phyloP scores from a whole-genome alignment of 2,113 vertebrate species.

The Dinomys branickii region DNA sequence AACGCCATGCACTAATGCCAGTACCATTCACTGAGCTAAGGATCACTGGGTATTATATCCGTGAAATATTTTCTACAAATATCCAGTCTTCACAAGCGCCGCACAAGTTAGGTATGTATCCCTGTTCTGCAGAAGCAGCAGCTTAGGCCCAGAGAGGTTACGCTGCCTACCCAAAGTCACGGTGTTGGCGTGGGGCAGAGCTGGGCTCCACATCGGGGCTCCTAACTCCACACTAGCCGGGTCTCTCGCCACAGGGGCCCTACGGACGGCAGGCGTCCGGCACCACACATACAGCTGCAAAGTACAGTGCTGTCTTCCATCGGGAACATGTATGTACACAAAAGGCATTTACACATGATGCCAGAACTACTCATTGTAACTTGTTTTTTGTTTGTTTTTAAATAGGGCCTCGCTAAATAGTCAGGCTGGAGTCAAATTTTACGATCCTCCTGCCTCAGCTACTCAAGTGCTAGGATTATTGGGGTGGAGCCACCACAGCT shows the following conservation, averaged over 20 bases:
- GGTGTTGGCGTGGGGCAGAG: not conserved
- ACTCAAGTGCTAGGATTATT: not conserved
- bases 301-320: rapidly evolving
- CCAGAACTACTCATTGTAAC: not conserved
- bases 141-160: not conserved
- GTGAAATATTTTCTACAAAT: not conserved
- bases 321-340: not conserved
- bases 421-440: not conserved
- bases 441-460: not conserved
- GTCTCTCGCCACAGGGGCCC: not conserved
- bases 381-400: not conserved
- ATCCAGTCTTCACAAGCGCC: not conserved
- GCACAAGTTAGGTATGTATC: not conserved
- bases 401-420: not conserved
- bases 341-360: not conserved
- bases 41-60: not conserved
- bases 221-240: not conserved
- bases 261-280: not conserved
- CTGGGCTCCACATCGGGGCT: not conserved
- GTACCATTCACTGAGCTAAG: not conserved
- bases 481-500: not conserved
- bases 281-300: rapidly evolving
- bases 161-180: not conserved
- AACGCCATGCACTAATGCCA: rapidly evolving
- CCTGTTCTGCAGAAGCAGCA: not conserved